Evolutionary conservation across 2,797 vertebrate species (phyloP).

Genomic region (Lerista edwardsae): DNA sequence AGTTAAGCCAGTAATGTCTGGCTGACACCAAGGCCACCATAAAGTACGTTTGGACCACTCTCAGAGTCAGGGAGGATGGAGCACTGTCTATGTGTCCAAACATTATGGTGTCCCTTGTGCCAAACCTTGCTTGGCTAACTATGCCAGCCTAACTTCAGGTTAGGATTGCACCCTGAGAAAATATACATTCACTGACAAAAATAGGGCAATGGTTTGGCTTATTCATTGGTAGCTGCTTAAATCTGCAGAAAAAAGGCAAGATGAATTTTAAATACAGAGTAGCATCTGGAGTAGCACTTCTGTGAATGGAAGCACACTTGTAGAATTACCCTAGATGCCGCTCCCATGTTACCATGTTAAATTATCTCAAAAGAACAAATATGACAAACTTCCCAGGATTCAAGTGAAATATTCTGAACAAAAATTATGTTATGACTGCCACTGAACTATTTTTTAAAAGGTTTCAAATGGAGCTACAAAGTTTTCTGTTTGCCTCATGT

Average conservation of each 20-base stretch:
- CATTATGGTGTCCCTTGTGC: too few relatives aligned
- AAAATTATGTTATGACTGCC: not conserved
- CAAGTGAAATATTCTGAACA: not conserved
- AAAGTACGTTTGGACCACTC: too few relatives aligned
- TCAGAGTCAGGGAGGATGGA: too few relatives aligned
- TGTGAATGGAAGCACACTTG: too few relatives aligned
- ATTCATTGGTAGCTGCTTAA: not conserved
- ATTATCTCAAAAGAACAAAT: not conserved
- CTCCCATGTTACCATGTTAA: too few relatives aligned
- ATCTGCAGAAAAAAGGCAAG: not conserved
- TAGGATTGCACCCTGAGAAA: too few relatives aligned
- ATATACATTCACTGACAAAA: not conserved
- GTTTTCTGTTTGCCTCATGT: not conserved
- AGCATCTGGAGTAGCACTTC: too few relatives aligned
- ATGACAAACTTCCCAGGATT: not conserved
- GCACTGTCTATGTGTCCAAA: too few relatives aligned
- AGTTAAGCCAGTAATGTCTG: too few relatives aligned
- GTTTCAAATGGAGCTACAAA: not conserved
- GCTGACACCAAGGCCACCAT: too few relatives aligned
- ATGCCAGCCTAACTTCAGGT: too few relatives aligned
- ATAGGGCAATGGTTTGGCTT: not conserved
- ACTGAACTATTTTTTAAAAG: not conserved
- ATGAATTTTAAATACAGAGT: not conserved
- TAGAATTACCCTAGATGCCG: not conserved
- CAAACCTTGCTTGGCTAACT: too few relatives aligned